phyloP scores from a whole-genome alignment of 2,113 vertebrate genomes.

The Ctenodactylus gundi region DNA sequence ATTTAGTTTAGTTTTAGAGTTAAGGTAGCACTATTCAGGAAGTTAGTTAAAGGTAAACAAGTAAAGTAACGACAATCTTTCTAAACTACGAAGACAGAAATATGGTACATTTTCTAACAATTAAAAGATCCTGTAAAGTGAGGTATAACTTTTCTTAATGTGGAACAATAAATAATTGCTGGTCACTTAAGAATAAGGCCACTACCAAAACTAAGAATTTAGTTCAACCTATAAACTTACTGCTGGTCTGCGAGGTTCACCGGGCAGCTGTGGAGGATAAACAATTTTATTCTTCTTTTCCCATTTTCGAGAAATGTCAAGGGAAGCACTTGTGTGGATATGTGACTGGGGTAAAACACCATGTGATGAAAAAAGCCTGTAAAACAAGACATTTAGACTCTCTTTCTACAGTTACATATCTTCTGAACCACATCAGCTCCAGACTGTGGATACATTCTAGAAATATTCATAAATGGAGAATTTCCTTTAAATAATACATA shows the following conservation, averaged over 20 bases:
- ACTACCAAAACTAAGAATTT: slow-evolving; percentile 6
- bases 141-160: background rate
- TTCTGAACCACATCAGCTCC: background rate
- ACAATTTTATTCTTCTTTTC: slow-evolving; percentile 90
- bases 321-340: slow-evolving; percentile 85
- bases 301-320: slow-evolving; percentile 85
- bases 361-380: slow-evolving; percentile 80
- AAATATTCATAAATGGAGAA: background rate
- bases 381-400: slow-evolving; percentile 60
- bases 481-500: background rate
- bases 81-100: slow-evolving; percentile 9
- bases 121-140: background rate
- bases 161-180: background rate
- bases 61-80: background rate
- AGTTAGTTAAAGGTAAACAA: background rate
- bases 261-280: slow-evolving; percentile 91
- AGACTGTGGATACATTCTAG: background rate
- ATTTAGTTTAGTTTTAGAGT: background rate
- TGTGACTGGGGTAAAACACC: slow-evolving; percentile 79
- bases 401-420: slow-evolving; percentile 7
- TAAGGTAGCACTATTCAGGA: background rate
- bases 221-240: slow-evolving; percentile 84
- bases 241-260: slow-evolving; percentile 91
- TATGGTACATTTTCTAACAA: background rate
- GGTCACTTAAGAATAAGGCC: background rate